phyloP scores from a whole-genome alignment of 2,888 invertebrate genomes.

The Ochlodes sylvanus region DNA sequence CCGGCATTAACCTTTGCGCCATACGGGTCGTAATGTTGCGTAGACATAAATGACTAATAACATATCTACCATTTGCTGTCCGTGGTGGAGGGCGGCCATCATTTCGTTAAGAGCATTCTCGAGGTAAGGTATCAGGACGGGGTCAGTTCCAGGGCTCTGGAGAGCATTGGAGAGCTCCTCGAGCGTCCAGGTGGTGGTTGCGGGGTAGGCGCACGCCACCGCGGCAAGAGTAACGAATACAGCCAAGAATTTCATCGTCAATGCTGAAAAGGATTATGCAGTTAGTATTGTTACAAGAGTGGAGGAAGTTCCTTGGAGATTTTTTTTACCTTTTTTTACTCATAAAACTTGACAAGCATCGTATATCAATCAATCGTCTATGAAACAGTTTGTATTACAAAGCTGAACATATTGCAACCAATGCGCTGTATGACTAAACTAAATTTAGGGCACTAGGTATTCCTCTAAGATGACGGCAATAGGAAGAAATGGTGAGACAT shows the following conservation, averaged over 20 bases:
- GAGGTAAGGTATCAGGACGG: slow-evolving; percentile 55
- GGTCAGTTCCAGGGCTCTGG: slow-evolving; percentile 54
- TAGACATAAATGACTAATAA: slow-evolving; percentile 1
- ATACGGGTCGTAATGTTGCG: too few species aligned
- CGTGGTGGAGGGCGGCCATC: slow-evolving; percentile 55
- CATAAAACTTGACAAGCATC: too few species aligned
- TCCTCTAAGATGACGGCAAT: neutral
- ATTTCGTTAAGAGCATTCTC: slow-evolving; percentile 57
- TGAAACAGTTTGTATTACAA: too few species aligned
- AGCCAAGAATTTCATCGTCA: slow-evolving; percentile 67
- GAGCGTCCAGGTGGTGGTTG: slow-evolving; percentile 52
- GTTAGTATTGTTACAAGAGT: too few species aligned
- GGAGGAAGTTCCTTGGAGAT: too few species aligned
- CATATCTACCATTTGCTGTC: slow-evolving; percentile 57
- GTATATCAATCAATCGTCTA: too few species aligned
- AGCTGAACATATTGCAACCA: too few species aligned
- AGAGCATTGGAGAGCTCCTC: slow-evolving; percentile 59
- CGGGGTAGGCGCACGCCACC: slow-evolving; percentile 49
- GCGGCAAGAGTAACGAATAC: slow-evolving; percentile 59
- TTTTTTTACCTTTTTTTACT: too few species aligned
- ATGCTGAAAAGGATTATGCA: slow-evolving; percentile 19
- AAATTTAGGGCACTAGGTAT: too few species aligned
- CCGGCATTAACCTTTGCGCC: too few species aligned
- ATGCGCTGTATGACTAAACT: too few species aligned
- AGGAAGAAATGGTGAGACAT: too few species aligned